Evolutionary conservation across 2,888 invertebrate species (phyloP).

Genomic region (Baccha elongata): DNA sequence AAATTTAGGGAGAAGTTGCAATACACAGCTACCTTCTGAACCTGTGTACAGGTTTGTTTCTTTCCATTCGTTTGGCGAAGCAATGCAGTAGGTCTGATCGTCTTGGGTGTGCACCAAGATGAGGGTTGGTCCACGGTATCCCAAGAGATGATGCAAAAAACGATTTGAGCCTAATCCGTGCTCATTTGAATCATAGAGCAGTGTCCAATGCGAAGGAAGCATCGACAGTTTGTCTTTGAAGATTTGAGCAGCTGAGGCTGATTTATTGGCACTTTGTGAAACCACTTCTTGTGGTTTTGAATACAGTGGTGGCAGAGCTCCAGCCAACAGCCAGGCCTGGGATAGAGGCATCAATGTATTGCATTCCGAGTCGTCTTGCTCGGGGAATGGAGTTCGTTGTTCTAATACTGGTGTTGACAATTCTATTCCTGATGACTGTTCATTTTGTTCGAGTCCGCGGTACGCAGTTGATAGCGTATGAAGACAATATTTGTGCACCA

Average conservation of each 20-base stretch:
- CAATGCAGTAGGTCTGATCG: conserved; percentile 89
- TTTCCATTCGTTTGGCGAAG: conserved; percentile 91
- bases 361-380: conserved; percentile 76
- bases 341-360: conserved; percentile 85
- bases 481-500: conserved; percentile 87
- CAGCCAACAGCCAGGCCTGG: conserved; percentile 88
- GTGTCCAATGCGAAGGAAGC: conserved; percentile 91
- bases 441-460: conserved; percentile 83
- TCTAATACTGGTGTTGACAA: conserved; percentile 90
- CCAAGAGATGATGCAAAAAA: conserved; percentile 93
- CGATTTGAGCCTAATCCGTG: conserved; percentile 95
- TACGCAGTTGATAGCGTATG: conserved; percentile 84
- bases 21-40: conserved; percentile 88
- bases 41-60: conserved; percentile 94
- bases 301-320: conserved; percentile 85
- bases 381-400: conserved; percentile 83
- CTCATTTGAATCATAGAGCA: conserved; percentile 91
- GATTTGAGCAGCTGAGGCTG: conserved; percentile 81
- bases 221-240: conserved; percentile 87
- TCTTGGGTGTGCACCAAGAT: conserved; percentile 85
- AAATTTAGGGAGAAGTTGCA: conserved; percentile 89
- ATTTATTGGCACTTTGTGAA: conserved; percentile 75
- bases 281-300: conserved; percentile 82
- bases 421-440: conserved; percentile 84
- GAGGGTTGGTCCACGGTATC: conserved; percentile 86